Evolutionary conservation across 2,113 vertebrate species (phyloP), one percentile per base, ranked within the genome.

Genomic region (Plestiodon gilberti): DNA sequence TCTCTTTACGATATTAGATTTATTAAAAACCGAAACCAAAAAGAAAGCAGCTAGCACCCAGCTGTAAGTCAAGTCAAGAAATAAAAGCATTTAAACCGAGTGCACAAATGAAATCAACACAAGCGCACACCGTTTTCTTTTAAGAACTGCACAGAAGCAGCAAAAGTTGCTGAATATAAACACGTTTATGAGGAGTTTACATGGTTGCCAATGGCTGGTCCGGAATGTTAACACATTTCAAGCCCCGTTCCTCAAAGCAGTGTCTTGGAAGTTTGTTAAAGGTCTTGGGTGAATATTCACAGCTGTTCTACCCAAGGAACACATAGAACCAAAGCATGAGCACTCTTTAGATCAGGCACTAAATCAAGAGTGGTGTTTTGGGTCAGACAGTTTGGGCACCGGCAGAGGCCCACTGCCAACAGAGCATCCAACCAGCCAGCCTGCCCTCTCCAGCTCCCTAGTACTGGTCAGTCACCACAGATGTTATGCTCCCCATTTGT

Each of bases 1-100:
- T 74, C 74, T 91, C 89, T 95, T 86, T 82, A 89, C 74, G 38
- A 69, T 92, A 94, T 92, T 92, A 94, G 90, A 84, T 93, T 89
- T 92, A 88, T 94, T 84, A 83, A 91, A 94, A 48, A 48, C 43
- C n/a, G 8, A 48, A 48, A 48, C 43, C 43, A 48, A 48, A 48
- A 48, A 48, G 43, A 48, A 8, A 48, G 43, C 4, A 48, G 43
- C 43, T 5, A 48, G 43, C 43, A 48, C 28, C 48, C 22, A 87
- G 81, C 73, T 89, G 77, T 93, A 93, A 95, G 81, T 73, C 90
- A 93, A 95, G 81, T 73, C 90, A 94, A 90, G 69, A 87, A 84
- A 89, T 83, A 89, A 93, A 94, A 88, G 40, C 79, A 87, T 92
- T 94, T 93, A 85, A 93, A 83, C 6, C 65, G 15, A 4, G 38